Percentiles rank a stretch among this genome's conserved stretches.
These are phyloP conservation scores for Plecturocebus donacophilus DNA, from an alignment of 2,113 vertebrate species.

Conservation along the genomic window DNA sequence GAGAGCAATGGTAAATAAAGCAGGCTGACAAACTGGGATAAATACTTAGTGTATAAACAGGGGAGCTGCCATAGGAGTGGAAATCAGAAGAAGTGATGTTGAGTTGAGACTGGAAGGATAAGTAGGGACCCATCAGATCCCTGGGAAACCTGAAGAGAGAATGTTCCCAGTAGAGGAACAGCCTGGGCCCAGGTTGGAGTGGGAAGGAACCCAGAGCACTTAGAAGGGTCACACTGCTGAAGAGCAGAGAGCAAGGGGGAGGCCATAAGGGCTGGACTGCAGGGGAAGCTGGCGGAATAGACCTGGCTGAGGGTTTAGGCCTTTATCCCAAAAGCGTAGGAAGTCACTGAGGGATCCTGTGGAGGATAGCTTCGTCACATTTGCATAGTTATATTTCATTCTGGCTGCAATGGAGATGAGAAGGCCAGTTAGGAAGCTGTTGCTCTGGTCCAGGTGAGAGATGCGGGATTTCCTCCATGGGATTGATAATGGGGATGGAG, in stretches of 20 bases:
- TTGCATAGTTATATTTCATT: background rate
- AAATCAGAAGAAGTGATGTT: background rate
- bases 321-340: background rate
- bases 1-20: background rate
- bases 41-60: background rate
- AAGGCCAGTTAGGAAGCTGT: background rate
- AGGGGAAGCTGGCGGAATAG: background rate
- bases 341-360: background rate
- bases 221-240: background rate
- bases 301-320: background rate
- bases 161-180: background rate
- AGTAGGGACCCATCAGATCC: too few species aligned
- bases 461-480: background rate
- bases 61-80: background rate
- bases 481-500: background rate
- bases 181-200: background rate
- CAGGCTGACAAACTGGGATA: background rate
- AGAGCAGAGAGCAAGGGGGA: background rate
- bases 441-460: background rate
- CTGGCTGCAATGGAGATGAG: background rate
- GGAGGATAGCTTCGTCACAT: background rate
- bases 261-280: accelerated
- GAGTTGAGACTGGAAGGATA: background rate
- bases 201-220: background rate
- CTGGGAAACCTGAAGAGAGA: background rate